These are phyloP conservation scores for Drosophila birchii DNA, from an alignment of 2,888 invertebrate species.

Conservation along the genomic window DNA sequence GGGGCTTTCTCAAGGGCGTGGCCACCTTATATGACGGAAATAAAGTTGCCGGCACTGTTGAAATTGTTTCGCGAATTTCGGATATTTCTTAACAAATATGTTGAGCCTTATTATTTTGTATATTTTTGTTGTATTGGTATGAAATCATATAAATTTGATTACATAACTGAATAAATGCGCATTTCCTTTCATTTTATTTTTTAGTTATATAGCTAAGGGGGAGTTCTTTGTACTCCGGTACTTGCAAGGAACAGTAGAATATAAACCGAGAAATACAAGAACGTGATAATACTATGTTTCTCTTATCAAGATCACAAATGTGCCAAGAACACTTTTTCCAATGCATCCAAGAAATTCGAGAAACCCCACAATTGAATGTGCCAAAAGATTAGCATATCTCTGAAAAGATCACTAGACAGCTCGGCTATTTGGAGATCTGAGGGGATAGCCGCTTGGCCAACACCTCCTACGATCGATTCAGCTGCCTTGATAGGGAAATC, in stretches of 20 bases:
- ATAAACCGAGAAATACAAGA: background rate
- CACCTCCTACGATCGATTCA: slow-evolving; percentile 51
- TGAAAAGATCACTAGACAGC: slow-evolving; percentile 38
- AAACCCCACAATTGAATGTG: slow-evolving; percentile 24
- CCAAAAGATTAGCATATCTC: slow-evolving; percentile 40
- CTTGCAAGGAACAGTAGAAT: background rate
- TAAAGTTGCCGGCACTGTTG: background rate
- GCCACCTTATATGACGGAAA: background rate
- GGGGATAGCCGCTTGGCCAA: slow-evolving; percentile 10
- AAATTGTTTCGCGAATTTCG: background rate
- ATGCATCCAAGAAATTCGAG: slow-evolving; percentile 5
- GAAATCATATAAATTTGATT: background rate
- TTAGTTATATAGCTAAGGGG: no score
- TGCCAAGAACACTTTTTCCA: slow-evolving; percentile 27
- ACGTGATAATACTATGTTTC: background rate
- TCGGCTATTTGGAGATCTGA: slow-evolving; percentile 49
- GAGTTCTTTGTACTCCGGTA: no score
- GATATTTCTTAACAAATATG: background rate
- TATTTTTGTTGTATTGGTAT: background rate
- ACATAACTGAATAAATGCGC: background rate
- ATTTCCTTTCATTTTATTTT: background rate
- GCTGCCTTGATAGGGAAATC: slow-evolving; percentile 70
- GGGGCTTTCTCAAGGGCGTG: slow-evolving; percentile 14
- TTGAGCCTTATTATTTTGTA: no score
- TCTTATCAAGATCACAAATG: slow-evolving; percentile 28